A percentile compares a stretch with the other conserved stretches of the same genome.
phyloP scores from a whole-genome alignment of 2,888 invertebrate genomes.

The Agonopterix heracliana region DNA sequence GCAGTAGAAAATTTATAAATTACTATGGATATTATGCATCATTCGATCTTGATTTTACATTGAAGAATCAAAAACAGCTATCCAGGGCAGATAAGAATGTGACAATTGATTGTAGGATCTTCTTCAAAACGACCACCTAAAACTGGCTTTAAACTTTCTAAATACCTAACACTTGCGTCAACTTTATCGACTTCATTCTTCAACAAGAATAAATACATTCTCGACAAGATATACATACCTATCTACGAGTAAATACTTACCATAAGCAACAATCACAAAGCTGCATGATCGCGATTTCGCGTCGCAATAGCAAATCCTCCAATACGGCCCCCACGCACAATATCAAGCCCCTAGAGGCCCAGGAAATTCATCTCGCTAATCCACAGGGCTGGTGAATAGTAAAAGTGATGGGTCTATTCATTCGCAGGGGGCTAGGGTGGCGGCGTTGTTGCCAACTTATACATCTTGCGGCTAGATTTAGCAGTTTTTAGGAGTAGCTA shows the following conservation, averaged over 20 bases:
- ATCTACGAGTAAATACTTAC: not conserved
- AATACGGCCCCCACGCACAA: constrained; percentile 49
- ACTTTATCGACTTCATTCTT: too few relatives aligned
- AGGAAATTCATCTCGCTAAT: constrained; percentile 72
- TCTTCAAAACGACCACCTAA: too few relatives aligned
- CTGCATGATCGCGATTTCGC: constrained; percentile 41
- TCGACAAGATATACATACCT: not conserved
- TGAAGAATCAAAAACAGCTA: too few relatives aligned
- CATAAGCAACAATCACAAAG: constrained; percentile 17
- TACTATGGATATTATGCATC: too few relatives aligned
- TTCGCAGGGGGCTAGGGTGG: constrained; percentile 13
- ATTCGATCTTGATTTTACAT: too few relatives aligned
- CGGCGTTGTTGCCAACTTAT: not conserved
- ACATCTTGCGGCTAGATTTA: not conserved
- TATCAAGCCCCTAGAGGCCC: constrained; percentile 53
- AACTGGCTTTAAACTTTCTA: too few relatives aligned
- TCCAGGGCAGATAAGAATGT: too few relatives aligned
- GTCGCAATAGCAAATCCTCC: constrained; percentile 47
- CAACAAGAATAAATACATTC: too few relatives aligned
- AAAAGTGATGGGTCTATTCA: constrained; percentile 74
- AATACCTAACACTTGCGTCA: too few relatives aligned
- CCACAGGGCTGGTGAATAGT: constrained; percentile 66
- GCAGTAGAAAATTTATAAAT: too few relatives aligned
- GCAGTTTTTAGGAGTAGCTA: constrained; percentile 8
- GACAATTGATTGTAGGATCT: too few relatives aligned